Percentiles rank a stretch among this genome's conserved stretches.
phyloP scores from a whole-genome alignment of 2,113 vertebrate species.

The Salvelinus namaycush region DNA sequence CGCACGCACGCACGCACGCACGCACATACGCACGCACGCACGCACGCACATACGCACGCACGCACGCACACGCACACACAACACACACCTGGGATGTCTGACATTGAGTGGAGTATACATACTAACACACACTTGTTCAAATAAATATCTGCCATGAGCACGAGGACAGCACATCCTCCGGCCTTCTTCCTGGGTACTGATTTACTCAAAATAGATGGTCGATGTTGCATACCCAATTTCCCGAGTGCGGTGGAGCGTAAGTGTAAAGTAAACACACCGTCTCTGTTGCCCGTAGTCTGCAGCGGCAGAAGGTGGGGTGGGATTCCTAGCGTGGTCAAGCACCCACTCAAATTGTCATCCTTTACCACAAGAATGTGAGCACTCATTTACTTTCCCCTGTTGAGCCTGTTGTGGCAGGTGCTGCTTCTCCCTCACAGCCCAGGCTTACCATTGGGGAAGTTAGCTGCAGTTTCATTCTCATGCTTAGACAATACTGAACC shows the following conservation, averaged over 20 bases:
- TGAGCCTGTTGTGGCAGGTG: constrained; percentile 74
- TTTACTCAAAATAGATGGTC: constrained; percentile 76
- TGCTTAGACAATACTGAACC: too few species aligned
- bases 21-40: too few species aligned
- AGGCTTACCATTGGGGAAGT: not conserved
- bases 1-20: not conserved
- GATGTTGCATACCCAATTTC: constrained; percentile 78
- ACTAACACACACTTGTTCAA: constrained; percentile 61
- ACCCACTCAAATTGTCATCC: constrained; percentile 75
- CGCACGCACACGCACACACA: too few species aligned
- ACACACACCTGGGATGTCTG: constrained; percentile 10
- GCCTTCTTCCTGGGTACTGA: constrained; percentile 70
- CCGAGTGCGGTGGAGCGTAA: constrained; percentile 73
- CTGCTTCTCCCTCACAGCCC: constrained; percentile 43
- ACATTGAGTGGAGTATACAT: constrained; percentile 38
- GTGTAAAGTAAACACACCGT: constrained; percentile 77
- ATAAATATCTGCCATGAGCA: constrained; percentile 65
- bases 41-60: too few species aligned
- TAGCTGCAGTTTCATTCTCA: too few species aligned
- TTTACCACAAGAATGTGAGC: constrained; percentile 75
- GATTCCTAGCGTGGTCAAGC: constrained; percentile 71
- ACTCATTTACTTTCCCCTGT: constrained; percentile 49
- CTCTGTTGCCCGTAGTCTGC: constrained; percentile 64
- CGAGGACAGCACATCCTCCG: constrained; percentile 46
- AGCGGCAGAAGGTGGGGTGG: constrained; percentile 68